A percentile compares a stretch with the other conserved stretches of the same genome.
phyloP scores from a whole-genome alignment of 1,140 invertebrate genomes.

The Bombus fervidus region DNA sequence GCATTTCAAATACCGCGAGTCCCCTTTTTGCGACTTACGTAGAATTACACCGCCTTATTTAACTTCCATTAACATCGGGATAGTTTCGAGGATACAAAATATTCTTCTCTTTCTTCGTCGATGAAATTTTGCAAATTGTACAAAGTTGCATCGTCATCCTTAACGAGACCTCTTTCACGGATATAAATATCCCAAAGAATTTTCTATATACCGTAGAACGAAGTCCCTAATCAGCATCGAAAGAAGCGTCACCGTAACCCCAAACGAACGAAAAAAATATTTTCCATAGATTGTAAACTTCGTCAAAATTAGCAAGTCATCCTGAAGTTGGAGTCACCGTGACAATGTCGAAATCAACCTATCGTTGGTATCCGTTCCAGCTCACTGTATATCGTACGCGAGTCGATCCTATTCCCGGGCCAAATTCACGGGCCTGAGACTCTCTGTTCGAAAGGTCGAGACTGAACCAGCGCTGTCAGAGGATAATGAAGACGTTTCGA shows the following conservation, averaged over 20 bases:
- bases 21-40: constrained; percentile 17
- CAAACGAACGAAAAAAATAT: background rate
- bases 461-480: constrained; percentile 48
- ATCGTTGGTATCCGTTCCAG: constrained; percentile 21
- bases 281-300: constrained; percentile 1
- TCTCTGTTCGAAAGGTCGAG: constrained; percentile 40
- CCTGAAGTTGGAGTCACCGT: constrained; percentile 13
- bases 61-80: background rate
- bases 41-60: background rate
- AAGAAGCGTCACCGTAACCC: too few relatives aligned
- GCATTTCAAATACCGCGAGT: too few relatives aligned
- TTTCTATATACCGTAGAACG: too few relatives aligned
- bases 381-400: background rate
- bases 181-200: background rate
- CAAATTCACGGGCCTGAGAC: constrained; percentile 35
- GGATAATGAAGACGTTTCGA: constrained; percentile 67
- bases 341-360: constrained; percentile 50
- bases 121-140: background rate
- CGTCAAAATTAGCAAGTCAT: constrained; percentile 2
- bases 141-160: constrained; percentile 1
- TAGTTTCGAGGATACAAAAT: background rate
- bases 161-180: background rate
- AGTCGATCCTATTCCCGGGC: constrained; percentile 25
- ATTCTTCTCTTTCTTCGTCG: background rate
- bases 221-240: background rate